phyloP scores from a whole-genome alignment of 2,888 invertebrate species.

The Asteroscopus sphinx region DNA sequence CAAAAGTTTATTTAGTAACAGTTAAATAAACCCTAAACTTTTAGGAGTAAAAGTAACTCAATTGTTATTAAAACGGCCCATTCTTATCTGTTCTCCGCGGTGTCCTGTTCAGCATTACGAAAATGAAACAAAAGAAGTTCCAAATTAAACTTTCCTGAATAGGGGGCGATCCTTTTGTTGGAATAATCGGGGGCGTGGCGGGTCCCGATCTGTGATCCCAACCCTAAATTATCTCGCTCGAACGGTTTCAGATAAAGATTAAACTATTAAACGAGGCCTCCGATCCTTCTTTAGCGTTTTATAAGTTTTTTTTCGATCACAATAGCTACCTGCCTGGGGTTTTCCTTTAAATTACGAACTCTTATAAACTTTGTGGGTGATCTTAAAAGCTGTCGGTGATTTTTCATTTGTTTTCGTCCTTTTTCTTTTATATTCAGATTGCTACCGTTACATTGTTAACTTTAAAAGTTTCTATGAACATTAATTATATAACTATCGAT shows the following conservation, averaged over 20 bases:
- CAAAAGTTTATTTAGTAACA: slow-evolving; percentile 17
- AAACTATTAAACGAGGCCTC: slow-evolving; percentile 65
- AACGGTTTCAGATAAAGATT: slow-evolving; percentile 74
- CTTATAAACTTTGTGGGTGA: slow-evolving; percentile 16
- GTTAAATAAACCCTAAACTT: slow-evolving; percentile 16
- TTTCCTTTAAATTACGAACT: slow-evolving; percentile 34
- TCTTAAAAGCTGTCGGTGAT: slow-evolving; percentile 17
- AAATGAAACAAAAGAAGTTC: slow-evolving; percentile 67
- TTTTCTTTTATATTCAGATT: background rate
- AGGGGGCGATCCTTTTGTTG: slow-evolving; percentile 64
- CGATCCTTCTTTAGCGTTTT: slow-evolving; percentile 47
- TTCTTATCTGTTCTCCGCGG: slow-evolving; percentile 42
- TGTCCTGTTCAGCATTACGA: slow-evolving; percentile 34
- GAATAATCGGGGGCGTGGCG: slow-evolving; percentile 64
- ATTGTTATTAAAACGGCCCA: slow-evolving; percentile 36
- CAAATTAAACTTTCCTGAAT: slow-evolving; percentile 69
- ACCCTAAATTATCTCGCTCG: slow-evolving; percentile 73
- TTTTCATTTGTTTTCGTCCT: slow-evolving; percentile 18
- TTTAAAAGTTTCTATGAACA: slow-evolving; percentile 7
- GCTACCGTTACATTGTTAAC: slow-evolving; percentile 6
- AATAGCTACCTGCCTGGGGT: slow-evolving; percentile 22
- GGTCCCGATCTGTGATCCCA: slow-evolving; percentile 62
- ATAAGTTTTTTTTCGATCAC: slow-evolving; percentile 46
- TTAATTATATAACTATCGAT: background rate
- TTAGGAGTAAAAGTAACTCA: slow-evolving; percentile 26